Evolutionary conservation across 2,888 invertebrate species (phyloP).

Genomic region (Eupithecia insigniata): DNA sequence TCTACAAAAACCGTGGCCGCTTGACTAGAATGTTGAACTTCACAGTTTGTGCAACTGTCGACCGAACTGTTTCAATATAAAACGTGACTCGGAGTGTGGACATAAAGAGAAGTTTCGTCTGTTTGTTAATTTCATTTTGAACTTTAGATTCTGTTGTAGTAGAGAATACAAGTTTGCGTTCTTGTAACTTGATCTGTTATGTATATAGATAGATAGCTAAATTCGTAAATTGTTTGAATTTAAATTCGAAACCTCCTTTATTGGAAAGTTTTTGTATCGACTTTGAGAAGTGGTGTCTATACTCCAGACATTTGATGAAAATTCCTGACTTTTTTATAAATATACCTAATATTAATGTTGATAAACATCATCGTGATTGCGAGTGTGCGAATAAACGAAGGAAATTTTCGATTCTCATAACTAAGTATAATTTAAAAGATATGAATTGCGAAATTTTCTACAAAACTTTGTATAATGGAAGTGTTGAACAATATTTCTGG

Average conservation of each 20-base stretch:
- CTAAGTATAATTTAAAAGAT: no score
- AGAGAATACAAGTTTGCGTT: background rate
- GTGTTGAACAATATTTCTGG: no score
- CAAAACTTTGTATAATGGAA: no score
- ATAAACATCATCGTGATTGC: no score
- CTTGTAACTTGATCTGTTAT: slow-evolving; percentile 6
- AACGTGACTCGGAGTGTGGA: slow-evolving; percentile 45
- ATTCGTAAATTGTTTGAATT: background rate
- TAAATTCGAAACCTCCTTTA: background rate
- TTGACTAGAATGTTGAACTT: background rate
- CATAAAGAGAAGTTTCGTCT: slow-evolving; percentile 25
- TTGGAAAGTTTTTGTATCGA: no score
- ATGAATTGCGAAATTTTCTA: no score
- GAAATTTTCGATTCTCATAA: no score
- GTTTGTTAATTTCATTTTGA: slow-evolving; percentile 23
- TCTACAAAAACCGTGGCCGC: background rate
- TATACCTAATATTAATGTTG: no score
- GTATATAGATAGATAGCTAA: background rate
- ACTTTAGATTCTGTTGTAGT: slow-evolving; percentile 13
- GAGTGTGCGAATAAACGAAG: no score
- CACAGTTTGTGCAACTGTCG: slow-evolving; percentile 25
- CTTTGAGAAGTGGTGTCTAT: no score
- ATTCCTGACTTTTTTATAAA: no score
- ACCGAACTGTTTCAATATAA: slow-evolving; percentile 45
- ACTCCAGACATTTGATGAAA: no score